phyloP scores from a whole-genome alignment of 2,797 vertebrate genomes.

The Choloepus didactylus region DNA sequence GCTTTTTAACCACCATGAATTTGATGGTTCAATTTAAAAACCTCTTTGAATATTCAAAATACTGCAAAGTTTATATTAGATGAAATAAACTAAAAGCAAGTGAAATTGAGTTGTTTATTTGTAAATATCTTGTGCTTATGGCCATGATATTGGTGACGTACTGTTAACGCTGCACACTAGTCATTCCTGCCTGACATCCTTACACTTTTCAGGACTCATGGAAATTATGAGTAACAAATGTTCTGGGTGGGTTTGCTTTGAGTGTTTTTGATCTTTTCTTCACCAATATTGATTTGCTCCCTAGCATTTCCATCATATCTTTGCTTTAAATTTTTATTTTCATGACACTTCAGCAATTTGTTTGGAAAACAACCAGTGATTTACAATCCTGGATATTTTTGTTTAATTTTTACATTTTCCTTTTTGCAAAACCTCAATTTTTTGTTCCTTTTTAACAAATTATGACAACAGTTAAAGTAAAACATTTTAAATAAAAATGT shows the following conservation, averaged over 20 bases:
- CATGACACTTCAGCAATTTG: not conserved
- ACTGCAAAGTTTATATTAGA: not conserved
- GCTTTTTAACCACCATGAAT: constrained; percentile 2
- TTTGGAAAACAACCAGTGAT: constrained; percentile 15
- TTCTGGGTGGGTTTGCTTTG: not conserved
- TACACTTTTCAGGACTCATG: constrained; percentile 29
- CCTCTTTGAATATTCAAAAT: constrained; percentile 36
- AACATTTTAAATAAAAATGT: not conserved
- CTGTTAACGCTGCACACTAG: accelerated
- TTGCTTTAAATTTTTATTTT: constrained; percentile 55
- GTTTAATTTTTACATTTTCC: constrained; percentile 58
- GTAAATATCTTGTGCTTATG: not conserved
- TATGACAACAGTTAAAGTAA: constrained; percentile 36
- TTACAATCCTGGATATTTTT: not conserved
- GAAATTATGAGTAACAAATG: constrained; percentile 41
- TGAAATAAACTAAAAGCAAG: constrained; percentile 11
- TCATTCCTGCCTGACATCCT: not conserved
- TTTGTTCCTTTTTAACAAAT: constrained; percentile 51
- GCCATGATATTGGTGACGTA: not conserved
- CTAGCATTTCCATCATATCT: constrained; percentile 52
- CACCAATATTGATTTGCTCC: constrained; percentile 3
- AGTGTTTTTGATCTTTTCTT: not conserved
- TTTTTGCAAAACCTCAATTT: constrained; percentile 45
- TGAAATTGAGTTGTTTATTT: not conserved
- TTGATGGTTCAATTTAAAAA: constrained; percentile 25